Conservation (phyloP, 2,113 vertebrate species). For the Xerus inauris region DNA sequence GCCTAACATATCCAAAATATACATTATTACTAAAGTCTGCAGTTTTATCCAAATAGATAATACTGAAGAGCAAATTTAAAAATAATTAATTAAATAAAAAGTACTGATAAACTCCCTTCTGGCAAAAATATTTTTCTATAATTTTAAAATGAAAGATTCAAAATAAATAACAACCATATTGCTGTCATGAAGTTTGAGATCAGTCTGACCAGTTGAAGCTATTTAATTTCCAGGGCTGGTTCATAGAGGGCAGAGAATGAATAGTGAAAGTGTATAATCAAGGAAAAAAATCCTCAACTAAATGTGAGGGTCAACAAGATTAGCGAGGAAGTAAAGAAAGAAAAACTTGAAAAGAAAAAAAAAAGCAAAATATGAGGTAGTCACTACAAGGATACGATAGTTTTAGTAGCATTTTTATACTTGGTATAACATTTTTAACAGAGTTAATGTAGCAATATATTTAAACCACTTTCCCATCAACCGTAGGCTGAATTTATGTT, state of each 20-base stretch:
- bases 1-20: too few species aligned
- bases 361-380: not conserved
- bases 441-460: slow-evolving; percentile 62
- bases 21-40: not conserved
- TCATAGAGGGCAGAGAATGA: slow-evolving; percentile 1
- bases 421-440: slow-evolving; percentile 54
- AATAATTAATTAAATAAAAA: not conserved
- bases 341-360: not conserved
- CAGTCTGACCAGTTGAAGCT: not conserved
- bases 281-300: not conserved
- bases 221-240: not conserved
- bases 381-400: not conserved
- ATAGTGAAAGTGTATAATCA: slow-evolving; percentile 14
- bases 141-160: not conserved
- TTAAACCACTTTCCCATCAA: slow-evolving; percentile 63
- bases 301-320: not conserved
- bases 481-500: slow-evolving; percentile 47
- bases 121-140: not conserved
- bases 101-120: not conserved
- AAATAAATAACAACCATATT: not conserved
- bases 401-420: slow-evolving; percentile 47
- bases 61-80: not conserved
- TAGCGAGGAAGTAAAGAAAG: not conserved
- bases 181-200: slow-evolving; percentile 9
- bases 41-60: not conserved